Conservation (phyloP, 2,113 vertebrate genomes). For the Falcunculus frontatus region DNA sequence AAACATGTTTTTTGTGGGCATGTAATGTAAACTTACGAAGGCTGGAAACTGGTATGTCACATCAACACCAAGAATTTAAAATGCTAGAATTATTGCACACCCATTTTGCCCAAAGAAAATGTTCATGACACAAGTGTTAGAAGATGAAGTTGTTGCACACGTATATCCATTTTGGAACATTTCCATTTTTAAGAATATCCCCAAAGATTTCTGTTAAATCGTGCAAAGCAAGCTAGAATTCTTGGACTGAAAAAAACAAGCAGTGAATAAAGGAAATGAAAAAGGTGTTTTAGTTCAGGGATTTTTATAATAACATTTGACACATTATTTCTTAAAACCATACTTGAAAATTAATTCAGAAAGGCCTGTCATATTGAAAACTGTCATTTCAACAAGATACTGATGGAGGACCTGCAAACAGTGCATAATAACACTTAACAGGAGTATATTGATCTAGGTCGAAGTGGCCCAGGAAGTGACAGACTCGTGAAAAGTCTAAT, state of each 20-base stretch:
- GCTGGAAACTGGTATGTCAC: neutral
- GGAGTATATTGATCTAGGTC: constrained; percentile 9
- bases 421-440: constrained; percentile 8
- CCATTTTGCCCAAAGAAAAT: neutral
- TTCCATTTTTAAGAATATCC: neutral
- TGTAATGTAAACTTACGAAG: neutral
- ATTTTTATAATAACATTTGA: neutral
- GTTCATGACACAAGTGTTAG: neutral
- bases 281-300: neutral
- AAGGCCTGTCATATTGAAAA: neutral
- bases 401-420: constrained; percentile 7
- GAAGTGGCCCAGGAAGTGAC: constrained; percentile 1
- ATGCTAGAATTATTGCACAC: neutral
- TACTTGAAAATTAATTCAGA: constrained; percentile 41
- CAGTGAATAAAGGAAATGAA: neutral
- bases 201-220: neutral
- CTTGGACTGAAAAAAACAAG: neutral
- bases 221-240: neutral
- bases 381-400: constrained; percentile 7
- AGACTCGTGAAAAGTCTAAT: constrained; percentile 17
- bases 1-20: neutral
- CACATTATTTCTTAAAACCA: neutral
- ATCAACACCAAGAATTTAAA: neutral
- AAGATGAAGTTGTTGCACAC: neutral
- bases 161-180: neutral